Evolutionary conservation across 2,888 invertebrate species (phyloP).

Genomic region (Conchocele bisecta): DNA sequence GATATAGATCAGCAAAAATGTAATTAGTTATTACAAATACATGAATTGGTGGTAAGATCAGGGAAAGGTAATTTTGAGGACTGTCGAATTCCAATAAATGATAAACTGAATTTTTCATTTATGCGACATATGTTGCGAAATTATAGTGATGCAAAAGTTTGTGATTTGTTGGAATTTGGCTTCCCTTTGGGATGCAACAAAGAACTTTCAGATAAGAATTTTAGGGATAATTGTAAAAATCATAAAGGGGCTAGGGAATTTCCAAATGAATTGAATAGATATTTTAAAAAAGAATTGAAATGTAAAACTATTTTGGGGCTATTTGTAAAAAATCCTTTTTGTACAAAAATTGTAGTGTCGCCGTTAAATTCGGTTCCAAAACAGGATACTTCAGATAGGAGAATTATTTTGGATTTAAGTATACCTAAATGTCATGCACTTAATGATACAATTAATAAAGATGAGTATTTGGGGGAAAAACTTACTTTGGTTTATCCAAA

Average conservation of each 20-base stretch:
- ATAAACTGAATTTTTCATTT: background rate
- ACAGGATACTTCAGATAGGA: background rate
- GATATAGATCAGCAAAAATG: background rate
- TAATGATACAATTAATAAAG: constrained; percentile 5
- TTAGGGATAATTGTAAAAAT: background rate
- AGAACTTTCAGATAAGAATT: background rate
- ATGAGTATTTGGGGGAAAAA: background rate
- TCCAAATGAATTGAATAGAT: background rate
- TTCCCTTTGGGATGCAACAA: background rate
- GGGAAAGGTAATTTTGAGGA: background rate
- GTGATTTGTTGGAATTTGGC: constrained; percentile 11
- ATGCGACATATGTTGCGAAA: background rate
- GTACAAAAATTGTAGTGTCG: background rate
- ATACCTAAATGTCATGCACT: background rate
- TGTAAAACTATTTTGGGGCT: background rate
- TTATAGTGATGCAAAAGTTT: constrained; percentile 3
- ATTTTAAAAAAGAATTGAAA: constrained; percentile 5
- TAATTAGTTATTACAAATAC: background rate
- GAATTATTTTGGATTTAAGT: constrained; percentile 1
- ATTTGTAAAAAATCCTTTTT: background rate
- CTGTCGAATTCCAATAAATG: background rate
- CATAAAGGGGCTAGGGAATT: background rate
- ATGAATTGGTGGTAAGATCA: background rate
- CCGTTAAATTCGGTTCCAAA: constrained; percentile 3
- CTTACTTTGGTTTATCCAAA: background rate